phyloP scores from a whole-genome alignment of 2,113 vertebrate genomes.

The Anoura caudifer region DNA sequence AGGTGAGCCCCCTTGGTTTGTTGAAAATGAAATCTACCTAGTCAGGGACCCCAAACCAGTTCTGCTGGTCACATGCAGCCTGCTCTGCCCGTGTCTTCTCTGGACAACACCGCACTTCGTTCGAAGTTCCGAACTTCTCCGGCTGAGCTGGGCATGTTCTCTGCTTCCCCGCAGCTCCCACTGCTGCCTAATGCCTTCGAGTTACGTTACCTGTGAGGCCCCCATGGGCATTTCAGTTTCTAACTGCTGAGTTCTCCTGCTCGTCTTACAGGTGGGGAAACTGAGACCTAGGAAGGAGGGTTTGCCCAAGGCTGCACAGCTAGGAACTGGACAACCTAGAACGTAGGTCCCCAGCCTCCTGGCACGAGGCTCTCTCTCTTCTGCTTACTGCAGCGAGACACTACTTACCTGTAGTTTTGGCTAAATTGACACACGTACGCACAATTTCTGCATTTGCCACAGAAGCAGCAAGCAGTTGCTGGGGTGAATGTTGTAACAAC shows the following conservation, averaged over 20 bases:
- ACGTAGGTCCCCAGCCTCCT: not conserved
- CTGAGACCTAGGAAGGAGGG: not conserved
- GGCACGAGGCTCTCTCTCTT: accelerated
- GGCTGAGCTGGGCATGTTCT: not conserved
- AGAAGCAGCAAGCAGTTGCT: not conserved
- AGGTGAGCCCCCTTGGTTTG: not conserved
- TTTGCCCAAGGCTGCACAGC: not conserved
- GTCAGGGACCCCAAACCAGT: not conserved
- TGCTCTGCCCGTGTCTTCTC: not conserved
- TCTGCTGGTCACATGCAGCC: not conserved
- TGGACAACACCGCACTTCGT: not conserved
- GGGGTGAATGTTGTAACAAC: not conserved
- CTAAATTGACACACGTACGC: not conserved
- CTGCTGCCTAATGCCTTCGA: not conserved
- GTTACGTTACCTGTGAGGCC: not conserved
- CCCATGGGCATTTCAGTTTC: not conserved
- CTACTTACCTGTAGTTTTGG: not conserved
- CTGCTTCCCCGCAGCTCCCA: not conserved
- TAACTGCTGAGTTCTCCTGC: not conserved
- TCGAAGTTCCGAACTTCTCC: not conserved
- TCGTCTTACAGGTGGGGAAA: not conserved
- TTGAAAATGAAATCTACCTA: not conserved
- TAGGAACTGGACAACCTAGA: not conserved
- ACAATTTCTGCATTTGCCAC: not conserved
- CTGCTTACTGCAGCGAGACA: accelerated